These are phyloP conservation scores for Achlya flavicornis DNA, from an alignment of 2,888 invertebrate species.

Conservation along the genomic window DNA sequence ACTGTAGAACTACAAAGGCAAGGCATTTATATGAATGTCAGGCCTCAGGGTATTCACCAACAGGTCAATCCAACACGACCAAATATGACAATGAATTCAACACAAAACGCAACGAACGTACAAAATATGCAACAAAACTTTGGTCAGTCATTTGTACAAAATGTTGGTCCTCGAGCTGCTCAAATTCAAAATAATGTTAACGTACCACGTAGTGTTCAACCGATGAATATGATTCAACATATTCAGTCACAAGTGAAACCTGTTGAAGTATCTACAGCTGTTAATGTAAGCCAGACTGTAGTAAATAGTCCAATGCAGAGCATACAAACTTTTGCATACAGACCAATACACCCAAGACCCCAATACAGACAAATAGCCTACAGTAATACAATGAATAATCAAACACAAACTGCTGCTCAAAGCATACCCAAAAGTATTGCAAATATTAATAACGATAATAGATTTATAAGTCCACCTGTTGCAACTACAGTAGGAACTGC, in stretches of 20 bases:
- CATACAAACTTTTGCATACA: conserved; percentile 48
- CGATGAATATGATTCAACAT: conserved; percentile 23
- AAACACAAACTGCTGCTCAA: conserved; percentile 15
- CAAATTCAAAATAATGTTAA: conserved; percentile 26
- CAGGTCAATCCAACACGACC: conserved; percentile 21
- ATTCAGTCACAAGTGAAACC: conserved; percentile 23
- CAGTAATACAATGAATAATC: conserved; percentile 17
- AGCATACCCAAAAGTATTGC: conserved; percentile 12
- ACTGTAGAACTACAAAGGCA: conserved; percentile 34
- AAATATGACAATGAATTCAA: conserved; percentile 13
- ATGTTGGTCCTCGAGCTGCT: conserved; percentile 32
- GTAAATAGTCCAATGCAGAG: conserved; percentile 28
- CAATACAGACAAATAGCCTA: conserved; percentile 25
- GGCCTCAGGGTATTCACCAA: conserved; percentile 14
- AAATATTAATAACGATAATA: conserved; percentile 21
- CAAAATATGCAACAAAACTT: conserved; percentile 23
- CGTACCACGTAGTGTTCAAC: conserved; percentile 17
- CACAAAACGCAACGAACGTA: conserved; percentile 15
- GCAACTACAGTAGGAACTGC: conserved; percentile 25
- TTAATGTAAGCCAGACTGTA: conserved; percentile 16
- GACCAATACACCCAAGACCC: conserved; percentile 64
- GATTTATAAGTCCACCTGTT: conserved; percentile 22
- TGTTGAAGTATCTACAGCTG: conserved; percentile 19
- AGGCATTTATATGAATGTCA: conserved; percentile 23
- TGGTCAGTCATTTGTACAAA: conserved; percentile 36